Percentiles rank a stretch among this genome's conserved stretches.
Conservation (phyloP, 2,113 vertebrate genomes). For the Halcyon senegalensis region DNA sequence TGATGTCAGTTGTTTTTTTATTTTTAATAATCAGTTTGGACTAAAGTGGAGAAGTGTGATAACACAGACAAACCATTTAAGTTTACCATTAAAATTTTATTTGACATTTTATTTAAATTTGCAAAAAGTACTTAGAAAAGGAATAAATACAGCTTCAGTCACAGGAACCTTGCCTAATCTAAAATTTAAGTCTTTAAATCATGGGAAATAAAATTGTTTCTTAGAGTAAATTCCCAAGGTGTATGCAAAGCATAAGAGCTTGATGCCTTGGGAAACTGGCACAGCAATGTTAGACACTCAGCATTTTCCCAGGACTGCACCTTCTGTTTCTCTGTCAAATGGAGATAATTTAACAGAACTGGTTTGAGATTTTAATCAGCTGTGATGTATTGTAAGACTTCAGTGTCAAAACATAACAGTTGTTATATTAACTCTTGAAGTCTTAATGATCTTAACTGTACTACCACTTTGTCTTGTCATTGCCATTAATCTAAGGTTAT, state of each 20-base stretch:
- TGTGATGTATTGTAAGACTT: not conserved
- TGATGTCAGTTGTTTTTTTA: not conserved
- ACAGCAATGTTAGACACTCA: not conserved
- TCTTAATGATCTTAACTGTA: not conserved
- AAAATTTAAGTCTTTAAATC: not conserved
- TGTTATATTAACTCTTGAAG: not conserved
- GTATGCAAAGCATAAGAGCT: not conserved
- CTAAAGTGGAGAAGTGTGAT: not conserved
- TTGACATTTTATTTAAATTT: not conserved
- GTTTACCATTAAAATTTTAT: not conserved
- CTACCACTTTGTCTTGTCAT: not conserved
- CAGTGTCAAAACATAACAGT: not conserved
- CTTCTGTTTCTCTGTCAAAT: not conserved
- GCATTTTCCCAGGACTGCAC: not conserved
- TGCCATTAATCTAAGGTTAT: not conserved
- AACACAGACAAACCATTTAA: not conserved
- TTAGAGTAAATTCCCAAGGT: not conserved
- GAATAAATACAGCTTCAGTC: not conserved
- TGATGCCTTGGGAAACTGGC: not conserved
- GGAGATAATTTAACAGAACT: not conserved
- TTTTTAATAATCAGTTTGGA: not conserved
- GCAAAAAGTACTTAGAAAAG: not conserved
- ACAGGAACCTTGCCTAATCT: not conserved
- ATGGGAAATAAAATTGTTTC: not conserved
- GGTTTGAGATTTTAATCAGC: not conserved